Evolutionary conservation across 2,888 invertebrate species (phyloP).

Genomic region (Perdita meconis): DNA sequence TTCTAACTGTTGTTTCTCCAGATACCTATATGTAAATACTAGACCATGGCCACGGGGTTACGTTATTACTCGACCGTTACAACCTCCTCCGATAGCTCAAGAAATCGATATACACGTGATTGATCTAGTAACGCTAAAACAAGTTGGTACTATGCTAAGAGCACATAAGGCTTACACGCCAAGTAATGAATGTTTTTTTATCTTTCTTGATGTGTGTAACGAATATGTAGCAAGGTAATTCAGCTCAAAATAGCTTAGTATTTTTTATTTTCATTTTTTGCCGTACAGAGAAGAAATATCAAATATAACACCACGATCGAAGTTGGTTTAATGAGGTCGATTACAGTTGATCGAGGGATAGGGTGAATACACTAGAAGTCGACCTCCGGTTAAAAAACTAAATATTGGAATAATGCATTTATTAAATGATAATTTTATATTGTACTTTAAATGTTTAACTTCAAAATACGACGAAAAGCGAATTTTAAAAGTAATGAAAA

Average conservation of each 20-base stretch:
- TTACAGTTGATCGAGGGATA: no score
- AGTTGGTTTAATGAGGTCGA: no score
- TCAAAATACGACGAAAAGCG: no score
- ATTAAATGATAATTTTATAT: no score
- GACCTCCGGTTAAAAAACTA: no score
- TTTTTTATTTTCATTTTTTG: no score
- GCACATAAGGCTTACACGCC: constrained; percentile 93
- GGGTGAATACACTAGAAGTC: no score
- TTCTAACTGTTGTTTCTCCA: constrained; percentile 75
- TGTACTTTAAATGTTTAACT: no score
- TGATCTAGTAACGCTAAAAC: constrained; percentile 90
- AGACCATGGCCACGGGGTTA: constrained; percentile 93
- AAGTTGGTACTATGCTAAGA: constrained; percentile 91
- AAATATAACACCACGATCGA: no score
- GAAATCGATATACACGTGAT: constrained; percentile 95
- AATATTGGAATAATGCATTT: no score
- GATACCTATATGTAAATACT: constrained; percentile 92
- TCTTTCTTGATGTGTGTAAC: constrained; percentile 92
- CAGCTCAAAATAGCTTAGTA: constrained; percentile 29
- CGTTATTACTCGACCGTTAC: constrained; percentile 89
- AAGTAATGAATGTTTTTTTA: constrained; percentile 94
- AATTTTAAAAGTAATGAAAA: no score
- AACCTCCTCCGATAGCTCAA: constrained; percentile 93
- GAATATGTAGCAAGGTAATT: constrained; percentile 92
- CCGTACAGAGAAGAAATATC: not conserved